Evolutionary conservation across 2,888 invertebrate species (phyloP).

Genomic region (Chironomus riparius): DNA sequence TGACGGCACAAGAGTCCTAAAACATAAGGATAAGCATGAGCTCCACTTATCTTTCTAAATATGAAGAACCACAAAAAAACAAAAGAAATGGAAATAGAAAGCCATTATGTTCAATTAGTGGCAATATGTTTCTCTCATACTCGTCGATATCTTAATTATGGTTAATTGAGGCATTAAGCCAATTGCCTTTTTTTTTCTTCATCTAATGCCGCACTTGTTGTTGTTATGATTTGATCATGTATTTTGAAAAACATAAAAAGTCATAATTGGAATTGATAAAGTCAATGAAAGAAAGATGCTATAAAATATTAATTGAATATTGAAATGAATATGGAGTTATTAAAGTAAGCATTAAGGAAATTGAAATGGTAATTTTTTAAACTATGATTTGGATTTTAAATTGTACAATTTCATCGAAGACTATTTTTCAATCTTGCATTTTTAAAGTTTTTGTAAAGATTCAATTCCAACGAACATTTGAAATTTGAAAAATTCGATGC

Average conservation of each 20-base stretch:
- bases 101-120: conserved; percentile 23
- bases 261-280: conserved; percentile 19
- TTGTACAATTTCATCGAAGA: too few species aligned
- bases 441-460: too few species aligned
- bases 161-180: conserved; percentile 17
- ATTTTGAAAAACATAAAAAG: conserved; percentile 11
- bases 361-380: too few species aligned
- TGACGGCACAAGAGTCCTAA: background rate
- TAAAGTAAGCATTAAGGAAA: background rate
- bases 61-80: background rate
- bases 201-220: background rate
- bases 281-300: background rate
- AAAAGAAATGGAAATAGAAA: background rate
- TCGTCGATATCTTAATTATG: conserved; percentile 25
- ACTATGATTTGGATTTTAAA: too few species aligned
- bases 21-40: background rate
- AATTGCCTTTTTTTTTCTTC: background rate
- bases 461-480: too few species aligned
- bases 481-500: too few species aligned
- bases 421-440: too few species aligned
- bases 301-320: conserved; percentile 16
- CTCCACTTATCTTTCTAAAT: background rate
- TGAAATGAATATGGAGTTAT: background rate
- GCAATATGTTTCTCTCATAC: conserved; percentile 23
- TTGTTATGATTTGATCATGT: background rate